Base-by-base conservation (phyloP, 2,888 invertebrate species). In the Pomacea canaliculata region DNA sequence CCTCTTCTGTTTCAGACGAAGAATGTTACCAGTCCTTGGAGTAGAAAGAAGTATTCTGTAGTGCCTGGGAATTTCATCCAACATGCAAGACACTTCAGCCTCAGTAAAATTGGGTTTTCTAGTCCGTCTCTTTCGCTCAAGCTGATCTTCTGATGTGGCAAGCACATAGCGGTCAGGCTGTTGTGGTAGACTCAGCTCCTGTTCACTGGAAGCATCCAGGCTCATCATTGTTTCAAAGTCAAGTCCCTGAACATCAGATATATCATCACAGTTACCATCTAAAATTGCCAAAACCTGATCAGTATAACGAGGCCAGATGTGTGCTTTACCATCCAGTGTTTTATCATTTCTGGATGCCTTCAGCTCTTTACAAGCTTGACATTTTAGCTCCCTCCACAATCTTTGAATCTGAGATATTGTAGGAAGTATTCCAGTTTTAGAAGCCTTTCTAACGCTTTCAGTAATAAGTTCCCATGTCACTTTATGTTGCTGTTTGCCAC, bases 221-320 rank as follows among this genome's bases (percentile, higher is more conserved):
- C 13, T 68, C 68, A 68, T 68, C 68, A 68, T 68, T 9, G 68
- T 46, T 16, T 68, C 68, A 68, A 68, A 68, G 37, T 68, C 68
- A 12, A 68, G 37, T 1, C 27, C 68, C 48, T 68, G 68, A 19
- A 68, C 68, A 4, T 46, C 68, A 46, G 19, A 46, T 13, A 5
- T 37, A 37, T 68, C 68, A 27, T 37, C 68, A 68, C n/a, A 68
- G 37, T 68, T 37, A 46, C 68, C 37, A 68, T 68, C 68, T 12
- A 68, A 46, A 19, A 68, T 68, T 13, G 37, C 27, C 10, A 68
- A 46, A 46, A 68, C 68, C 48, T 46, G 68, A 19, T 10, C 19
- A 19, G 63, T 63, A 27, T 23, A 63, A 12, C 10, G 68, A 27
- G 68, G 27, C 9, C 12, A 27, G 37, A 1, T 10, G 1, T 10